Percentiles rank a stretch among this genome's conserved stretches.
These are phyloP conservation scores for Alloscopus bannaensis DNA, from an alignment of 2,888 invertebrate genomes.

Conservation along the genomic window DNA sequence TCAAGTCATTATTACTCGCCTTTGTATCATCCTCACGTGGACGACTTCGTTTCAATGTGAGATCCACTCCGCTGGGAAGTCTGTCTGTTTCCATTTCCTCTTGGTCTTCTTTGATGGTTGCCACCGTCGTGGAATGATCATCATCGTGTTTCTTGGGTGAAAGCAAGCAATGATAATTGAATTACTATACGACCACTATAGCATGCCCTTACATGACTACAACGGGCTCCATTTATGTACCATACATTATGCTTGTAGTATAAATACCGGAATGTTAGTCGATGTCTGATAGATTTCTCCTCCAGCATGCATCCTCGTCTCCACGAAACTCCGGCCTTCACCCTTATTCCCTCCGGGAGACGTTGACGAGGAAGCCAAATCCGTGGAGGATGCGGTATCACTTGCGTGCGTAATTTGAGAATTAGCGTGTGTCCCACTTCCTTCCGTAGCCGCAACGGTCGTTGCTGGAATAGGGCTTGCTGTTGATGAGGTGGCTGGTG, in stretches of 20 bases:
- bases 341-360: slow-evolving; percentile 36
- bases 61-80: slow-evolving; percentile 40
- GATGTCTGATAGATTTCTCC: slow-evolving; percentile 63
- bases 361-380: slow-evolving; percentile 4
- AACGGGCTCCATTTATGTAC: slow-evolving; percentile 18
- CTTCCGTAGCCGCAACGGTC: neutral
- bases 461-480: slow-evolving; percentile 27
- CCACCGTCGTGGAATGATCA: neutral
- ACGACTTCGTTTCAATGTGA: slow-evolving; percentile 44
- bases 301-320: slow-evolving; percentile 70
- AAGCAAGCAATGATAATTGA: slow-evolving; percentile 25
- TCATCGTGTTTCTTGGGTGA: slow-evolving; percentile 25
- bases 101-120: too few relatives aligned
- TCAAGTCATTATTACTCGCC: slow-evolving; percentile 14
- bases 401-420: neutral
- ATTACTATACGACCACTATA: neutral
- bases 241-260: neutral
- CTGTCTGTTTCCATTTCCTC: slow-evolving; percentile 37
- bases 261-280: slow-evolving; percentile 31
- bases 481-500: slow-evolving; percentile 51
- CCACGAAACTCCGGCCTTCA: slow-evolving; percentile 64
- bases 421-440: neutral
- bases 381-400: neutral
- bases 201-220: slow-evolving; percentile 28
- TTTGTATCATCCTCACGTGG: slow-evolving; percentile 37